Conservation (phyloP, 1,140 invertebrate genomes). For the Camponotus floridanus region DNA sequence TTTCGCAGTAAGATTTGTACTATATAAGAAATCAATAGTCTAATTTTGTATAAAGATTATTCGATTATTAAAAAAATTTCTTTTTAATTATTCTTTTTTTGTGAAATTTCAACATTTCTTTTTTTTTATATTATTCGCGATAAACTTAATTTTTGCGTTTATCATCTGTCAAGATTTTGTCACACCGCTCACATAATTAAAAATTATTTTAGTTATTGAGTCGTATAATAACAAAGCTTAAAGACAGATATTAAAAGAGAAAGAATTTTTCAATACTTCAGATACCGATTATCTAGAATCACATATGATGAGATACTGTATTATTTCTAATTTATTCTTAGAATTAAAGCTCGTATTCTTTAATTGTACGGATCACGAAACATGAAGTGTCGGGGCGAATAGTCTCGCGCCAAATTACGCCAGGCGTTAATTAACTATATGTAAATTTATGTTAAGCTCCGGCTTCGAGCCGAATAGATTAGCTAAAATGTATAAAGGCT, state of each 20-base stretch:
- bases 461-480: conserved; percentile 34
- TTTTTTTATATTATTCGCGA: neutral
- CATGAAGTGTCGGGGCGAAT: conserved; percentile 19
- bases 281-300: neutral
- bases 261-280: neutral
- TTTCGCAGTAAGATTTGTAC: too few relatives aligned
- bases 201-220: conserved; percentile 2
- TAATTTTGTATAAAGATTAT: too few relatives aligned
- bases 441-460: conserved; percentile 51
- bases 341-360: conserved; percentile 9
- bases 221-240: neutral
- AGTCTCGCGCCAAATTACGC: neutral
- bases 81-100: too few relatives aligned
- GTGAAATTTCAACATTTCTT: too few relatives aligned
- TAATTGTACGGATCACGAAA: conserved; percentile 27
- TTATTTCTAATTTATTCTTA: neutral
- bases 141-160: neutral
- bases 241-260: conserved; percentile 18
- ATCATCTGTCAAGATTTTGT: neutral
- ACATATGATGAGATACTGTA: neutral
- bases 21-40: too few relatives aligned
- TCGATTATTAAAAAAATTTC: too few relatives aligned
- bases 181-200: neutral
- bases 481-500: conserved; percentile 15
- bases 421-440: conserved; percentile 36